Evolutionary conservation across 2,113 vertebrate species (phyloP).

Genomic region (Gymnobelideus leadbeateri): DNA sequence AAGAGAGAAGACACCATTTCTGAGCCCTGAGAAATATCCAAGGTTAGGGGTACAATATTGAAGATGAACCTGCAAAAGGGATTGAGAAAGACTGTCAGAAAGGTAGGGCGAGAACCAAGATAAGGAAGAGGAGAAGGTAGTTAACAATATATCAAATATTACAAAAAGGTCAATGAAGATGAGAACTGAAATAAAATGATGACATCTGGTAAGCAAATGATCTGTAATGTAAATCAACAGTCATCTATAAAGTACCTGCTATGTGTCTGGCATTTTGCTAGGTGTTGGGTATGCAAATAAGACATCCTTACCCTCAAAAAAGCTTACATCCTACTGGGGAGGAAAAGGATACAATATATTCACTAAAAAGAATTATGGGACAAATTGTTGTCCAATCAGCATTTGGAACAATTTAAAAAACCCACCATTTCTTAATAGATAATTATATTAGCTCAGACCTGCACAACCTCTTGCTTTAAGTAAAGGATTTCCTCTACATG

Average conservation of each 20-base stretch:
- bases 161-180: not conserved
- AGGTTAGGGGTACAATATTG: not conserved
- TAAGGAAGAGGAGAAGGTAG: not conserved
- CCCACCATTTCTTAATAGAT: not conserved
- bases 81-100: not conserved
- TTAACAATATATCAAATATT: not conserved
- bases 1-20: not conserved
- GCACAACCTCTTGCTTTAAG: too few species aligned
- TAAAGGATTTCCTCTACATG: too few species aligned
- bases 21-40: not conserved
- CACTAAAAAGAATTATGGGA: not conserved
- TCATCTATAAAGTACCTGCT: not conserved
- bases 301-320: not conserved
- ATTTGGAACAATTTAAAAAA: not conserved
- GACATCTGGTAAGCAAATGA: not conserved
- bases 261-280: not conserved
- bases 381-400: not conserved
- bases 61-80: not conserved
- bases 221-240: not conserved
- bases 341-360: not conserved
- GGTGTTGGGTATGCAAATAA: not conserved
- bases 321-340: not conserved
- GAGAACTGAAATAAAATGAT: not conserved
- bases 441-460: not conserved
- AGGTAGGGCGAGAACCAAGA: not conserved